phyloP scores from a whole-genome alignment of 2,113 vertebrate genomes.

The Mola mola region DNA sequence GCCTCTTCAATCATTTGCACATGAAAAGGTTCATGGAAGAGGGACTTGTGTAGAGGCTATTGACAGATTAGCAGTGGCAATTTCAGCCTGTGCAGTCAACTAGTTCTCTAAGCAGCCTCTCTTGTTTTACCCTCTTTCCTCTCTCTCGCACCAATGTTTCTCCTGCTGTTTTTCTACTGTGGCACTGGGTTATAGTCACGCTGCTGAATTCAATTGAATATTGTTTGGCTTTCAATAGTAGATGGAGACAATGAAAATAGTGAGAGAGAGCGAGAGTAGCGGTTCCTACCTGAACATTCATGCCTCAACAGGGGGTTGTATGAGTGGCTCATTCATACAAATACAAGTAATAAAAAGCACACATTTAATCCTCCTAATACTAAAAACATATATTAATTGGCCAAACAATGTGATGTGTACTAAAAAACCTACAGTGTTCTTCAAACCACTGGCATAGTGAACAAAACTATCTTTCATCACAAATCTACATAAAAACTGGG shows the following conservation, averaged over 20 bases:
- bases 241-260: constrained; percentile 33
- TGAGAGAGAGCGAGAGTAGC: constrained; percentile 3
- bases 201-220: constrained; percentile 27
- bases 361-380: constrained; percentile 13
- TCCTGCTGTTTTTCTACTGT: constrained; percentile 30
- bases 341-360: constrained; percentile 3
- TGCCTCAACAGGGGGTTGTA: constrained; percentile 21
- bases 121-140: constrained; percentile 27
- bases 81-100: constrained; percentile 36
- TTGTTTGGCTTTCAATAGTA: constrained; percentile 28
- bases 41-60: constrained; percentile 18
- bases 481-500: constrained; percentile 6
- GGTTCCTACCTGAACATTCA: constrained; percentile 21
- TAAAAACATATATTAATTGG: too few relatives aligned
- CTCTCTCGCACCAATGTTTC: constrained; percentile 8
- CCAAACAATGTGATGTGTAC: too few relatives aligned
- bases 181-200: constrained; percentile 1
- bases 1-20: constrained; percentile 56
- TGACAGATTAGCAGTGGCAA: constrained; percentile 45
- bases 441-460: constrained; percentile 2
- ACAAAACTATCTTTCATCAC: constrained; percentile 17
- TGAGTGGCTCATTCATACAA: constrained; percentile 34
- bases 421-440: background rate
- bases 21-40: constrained; percentile 40
- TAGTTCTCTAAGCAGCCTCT: constrained; percentile 32